Evolutionary conservation across 2,797 vertebrate species (phyloP), one percentile per base, ranked within the genome.

Genomic region (Gymnoscopelus braueri): DNA sequence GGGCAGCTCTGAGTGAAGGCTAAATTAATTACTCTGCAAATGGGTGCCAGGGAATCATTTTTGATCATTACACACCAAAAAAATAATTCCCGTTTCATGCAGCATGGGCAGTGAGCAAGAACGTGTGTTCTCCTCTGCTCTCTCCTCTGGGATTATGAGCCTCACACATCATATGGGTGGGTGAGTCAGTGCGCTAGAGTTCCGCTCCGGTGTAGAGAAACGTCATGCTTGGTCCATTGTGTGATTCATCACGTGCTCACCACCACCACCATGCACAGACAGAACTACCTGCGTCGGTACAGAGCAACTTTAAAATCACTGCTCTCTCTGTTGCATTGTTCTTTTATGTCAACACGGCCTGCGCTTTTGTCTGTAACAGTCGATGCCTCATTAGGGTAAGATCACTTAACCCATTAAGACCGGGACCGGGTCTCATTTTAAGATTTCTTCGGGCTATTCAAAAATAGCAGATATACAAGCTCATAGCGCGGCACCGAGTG

Each of bases 331-430:
- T 49, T 39, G 59, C 39, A 9, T 44, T 9, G 39, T 63, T 84
- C 52, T 86, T 91, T 84, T 83, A 87, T 83, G 87, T 90, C 85
- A 84, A 87, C 89, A 87, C 89, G 87, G 91, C 87, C 85, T 87
- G 85, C 87, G 78, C 29, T 89, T 89, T 84, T 86, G 84, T 88
- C 86, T 89, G 88, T 82, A 62, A 19, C 72, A 84, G 83, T 87
- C 79, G 82, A 89, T 55, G 85, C 77, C 86, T 89, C 85, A 89
- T 92, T 90, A 91, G 89, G 88, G 85, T 89, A 83, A 81, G 87
- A 91, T 92, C 90, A 92, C 88, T 90, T 89, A n/a, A n/a, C n/a
- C n/a, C n/a, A n/a, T n/a, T n/a, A n/a, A n/a, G n/a, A n/a, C n/a
- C n/a, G n/a, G n/a, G n/a, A n/a, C n/a, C n/a, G n/a, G n/a, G n/a